phyloP scores from a whole-genome alignment of 2,888 invertebrate species.

The Clepsis dumicolana region DNA sequence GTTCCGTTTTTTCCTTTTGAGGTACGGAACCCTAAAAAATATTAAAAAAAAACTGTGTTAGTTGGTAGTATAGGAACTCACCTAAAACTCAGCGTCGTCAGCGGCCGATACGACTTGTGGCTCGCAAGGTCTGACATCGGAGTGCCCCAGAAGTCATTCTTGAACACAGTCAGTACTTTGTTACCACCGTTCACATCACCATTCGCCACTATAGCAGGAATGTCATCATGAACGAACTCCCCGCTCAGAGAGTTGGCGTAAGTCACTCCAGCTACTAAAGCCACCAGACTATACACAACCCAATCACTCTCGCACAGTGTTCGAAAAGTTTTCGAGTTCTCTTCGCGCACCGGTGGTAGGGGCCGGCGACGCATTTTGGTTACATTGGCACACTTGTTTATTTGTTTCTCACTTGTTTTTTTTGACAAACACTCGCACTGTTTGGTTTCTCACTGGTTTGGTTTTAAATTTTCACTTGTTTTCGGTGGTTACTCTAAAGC shows the following conservation, averaged over 20 bases:
- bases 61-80: constrained; percentile 84
- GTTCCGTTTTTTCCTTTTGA: no score
- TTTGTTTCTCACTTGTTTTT: background rate
- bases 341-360: constrained; percentile 78
- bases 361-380: constrained; percentile 80
- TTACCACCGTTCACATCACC: constrained; percentile 91
- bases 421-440: constrained; percentile 36
- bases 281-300: constrained; percentile 88
- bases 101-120: constrained; percentile 95
- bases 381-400: constrained; percentile 9
- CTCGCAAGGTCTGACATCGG: constrained; percentile 93
- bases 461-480: background rate
- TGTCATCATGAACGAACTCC: constrained; percentile 95
- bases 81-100: constrained; percentile 94
- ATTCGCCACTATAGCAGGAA: constrained; percentile 93
- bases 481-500: background rate
- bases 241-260: constrained; percentile 91
- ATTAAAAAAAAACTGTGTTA: no score
- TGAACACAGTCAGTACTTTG: constrained; percentile 87
- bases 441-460: constrained; percentile 6
- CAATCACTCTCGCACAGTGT: constrained; percentile 81
- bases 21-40: no score
- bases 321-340: constrained; percentile 67
- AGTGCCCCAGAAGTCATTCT: constrained; percentile 96
- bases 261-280: constrained; percentile 88